Conservation (phyloP, 2,113 vertebrate species). For the Scartelaos histophorus region DNA sequence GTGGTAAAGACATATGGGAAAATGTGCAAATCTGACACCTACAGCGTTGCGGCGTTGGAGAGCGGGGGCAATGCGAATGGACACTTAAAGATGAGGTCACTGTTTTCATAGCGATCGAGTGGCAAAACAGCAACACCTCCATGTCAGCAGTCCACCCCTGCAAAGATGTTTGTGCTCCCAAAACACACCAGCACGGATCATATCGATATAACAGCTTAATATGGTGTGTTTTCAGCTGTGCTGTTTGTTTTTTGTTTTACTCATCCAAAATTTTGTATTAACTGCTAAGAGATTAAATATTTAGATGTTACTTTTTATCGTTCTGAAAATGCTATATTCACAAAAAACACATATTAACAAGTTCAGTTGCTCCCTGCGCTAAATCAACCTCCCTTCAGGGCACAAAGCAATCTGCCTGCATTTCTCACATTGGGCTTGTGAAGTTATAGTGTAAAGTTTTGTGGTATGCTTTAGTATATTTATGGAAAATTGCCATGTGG, state of each 20-base stretch:
- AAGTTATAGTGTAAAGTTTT: no score
- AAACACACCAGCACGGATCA: conserved; percentile 22
- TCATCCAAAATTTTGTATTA: not conserved
- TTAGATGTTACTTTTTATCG: no score
- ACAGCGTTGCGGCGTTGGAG: not conserved
- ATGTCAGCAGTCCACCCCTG: conserved; percentile 34
- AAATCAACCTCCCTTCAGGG: no score
- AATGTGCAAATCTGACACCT: conserved; percentile 43
- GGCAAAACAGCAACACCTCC: conserved; percentile 58
- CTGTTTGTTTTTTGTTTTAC: not conserved
- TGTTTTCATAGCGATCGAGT: conserved; percentile 43
- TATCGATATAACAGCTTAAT: conserved; percentile 24
- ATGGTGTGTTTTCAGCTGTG: conserved; percentile 2
- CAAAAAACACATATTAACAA: no score
- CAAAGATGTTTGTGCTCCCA: conserved; percentile 26
- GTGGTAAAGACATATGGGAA: conserved; percentile 48
- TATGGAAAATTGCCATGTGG: no score
- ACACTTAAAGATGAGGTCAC: conserved; percentile 52
- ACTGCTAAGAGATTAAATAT: no score
- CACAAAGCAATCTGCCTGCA: no score
- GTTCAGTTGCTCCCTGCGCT: no score
- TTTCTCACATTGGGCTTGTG: no score
- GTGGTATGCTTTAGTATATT: no score
- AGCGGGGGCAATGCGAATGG: conserved; percentile 16
- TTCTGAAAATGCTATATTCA: no score